These are phyloP conservation scores for Puma concolor DNA, from an alignment of 2,113 vertebrate genomes.

Conservation along the genomic window DNA sequence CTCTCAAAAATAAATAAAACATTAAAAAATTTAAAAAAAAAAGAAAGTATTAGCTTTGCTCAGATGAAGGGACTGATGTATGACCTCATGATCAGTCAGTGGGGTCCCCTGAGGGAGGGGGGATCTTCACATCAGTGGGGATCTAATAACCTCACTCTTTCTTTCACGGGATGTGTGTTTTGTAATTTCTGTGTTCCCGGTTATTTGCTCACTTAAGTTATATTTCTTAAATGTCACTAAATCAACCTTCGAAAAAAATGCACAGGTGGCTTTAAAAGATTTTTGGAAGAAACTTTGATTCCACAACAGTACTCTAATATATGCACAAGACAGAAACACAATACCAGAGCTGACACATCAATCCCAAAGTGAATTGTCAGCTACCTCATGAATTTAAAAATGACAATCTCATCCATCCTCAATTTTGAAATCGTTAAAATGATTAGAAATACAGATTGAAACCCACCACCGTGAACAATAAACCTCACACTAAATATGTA, in stretches of 20 bases:
- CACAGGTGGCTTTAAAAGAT: not conserved
- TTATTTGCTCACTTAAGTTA: not conserved
- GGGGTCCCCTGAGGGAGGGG: not conserved
- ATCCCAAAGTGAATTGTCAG: not conserved
- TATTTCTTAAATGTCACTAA: not conserved
- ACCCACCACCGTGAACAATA: not conserved
- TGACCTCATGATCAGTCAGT: not conserved
- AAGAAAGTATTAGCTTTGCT: not conserved
- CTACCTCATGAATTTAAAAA: not conserved
- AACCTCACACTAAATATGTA: not conserved
- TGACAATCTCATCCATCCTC: not conserved
- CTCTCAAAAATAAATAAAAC: too few species aligned
- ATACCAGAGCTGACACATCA: not conserved
- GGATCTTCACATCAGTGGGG: not conserved
- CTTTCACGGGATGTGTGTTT: not conserved
- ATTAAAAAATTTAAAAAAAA: too few species aligned
- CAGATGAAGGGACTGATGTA: too few species aligned
- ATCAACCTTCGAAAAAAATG: not conserved
- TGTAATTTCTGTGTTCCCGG: not conserved
- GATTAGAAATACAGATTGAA: not conserved
- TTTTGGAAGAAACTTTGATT: not conserved
- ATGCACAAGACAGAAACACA: not conserved
- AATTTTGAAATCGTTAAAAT: not conserved
- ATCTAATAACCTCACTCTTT: not conserved
- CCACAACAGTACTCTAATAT: not conserved